Evolutionary conservation across 2,113 vertebrate genomes (phyloP).

Genomic region (Prunella fulvescens): DNA sequence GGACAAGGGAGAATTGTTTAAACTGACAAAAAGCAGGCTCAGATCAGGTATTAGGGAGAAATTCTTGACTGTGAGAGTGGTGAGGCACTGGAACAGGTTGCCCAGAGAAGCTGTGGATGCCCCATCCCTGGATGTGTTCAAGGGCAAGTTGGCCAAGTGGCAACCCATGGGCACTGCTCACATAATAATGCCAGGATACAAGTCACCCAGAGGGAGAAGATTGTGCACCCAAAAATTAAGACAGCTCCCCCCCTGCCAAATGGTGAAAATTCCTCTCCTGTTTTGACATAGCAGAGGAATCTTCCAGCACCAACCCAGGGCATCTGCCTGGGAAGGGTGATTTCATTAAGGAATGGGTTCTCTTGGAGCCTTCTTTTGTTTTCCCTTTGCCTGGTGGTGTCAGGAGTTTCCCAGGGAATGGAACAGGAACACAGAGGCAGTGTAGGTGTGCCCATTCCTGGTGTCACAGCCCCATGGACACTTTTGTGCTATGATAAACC

Average conservation of each 20-base stretch:
- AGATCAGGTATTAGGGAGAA: neutral
- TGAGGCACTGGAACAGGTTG: neutral
- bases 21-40: neutral
- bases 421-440: rapidly evolving
- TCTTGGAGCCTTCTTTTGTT: neutral
- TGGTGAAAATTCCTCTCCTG: neutral
- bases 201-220: neutral
- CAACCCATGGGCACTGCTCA: rapidly evolving
- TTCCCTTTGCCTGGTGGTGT: neutral
- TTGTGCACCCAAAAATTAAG: neutral
- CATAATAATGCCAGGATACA: neutral
- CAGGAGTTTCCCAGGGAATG: neutral
- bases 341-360: neutral
- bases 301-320: neutral
- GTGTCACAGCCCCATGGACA: neutral
- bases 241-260: rapidly evolving
- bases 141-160: neutral
- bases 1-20: neutral
- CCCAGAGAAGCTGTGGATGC: neutral
- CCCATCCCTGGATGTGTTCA: neutral
- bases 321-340: neutral
- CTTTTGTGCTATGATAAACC: rapidly evolving
- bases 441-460: neutral
- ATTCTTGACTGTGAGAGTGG: neutral
- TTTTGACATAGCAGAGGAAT: neutral